Percentiles rank a stretch among this genome's conserved stretches.
Evolutionary conservation across 2,888 invertebrate genomes (phyloP).

Genomic region (Eulithis prunata): DNA sequence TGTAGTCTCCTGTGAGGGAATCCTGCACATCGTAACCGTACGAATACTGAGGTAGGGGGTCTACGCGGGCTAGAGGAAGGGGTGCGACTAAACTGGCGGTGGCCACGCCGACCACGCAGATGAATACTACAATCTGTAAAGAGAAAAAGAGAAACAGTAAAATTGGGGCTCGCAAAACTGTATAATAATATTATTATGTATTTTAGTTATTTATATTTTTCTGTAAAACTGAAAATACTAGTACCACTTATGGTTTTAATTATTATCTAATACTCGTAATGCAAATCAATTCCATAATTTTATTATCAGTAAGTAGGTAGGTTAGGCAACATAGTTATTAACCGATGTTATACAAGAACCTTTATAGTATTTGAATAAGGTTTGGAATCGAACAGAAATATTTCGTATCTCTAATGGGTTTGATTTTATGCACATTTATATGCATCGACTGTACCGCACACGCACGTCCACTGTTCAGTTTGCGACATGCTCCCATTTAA

Average conservation of each 20-base stretch:
- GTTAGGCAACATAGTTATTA: neutral
- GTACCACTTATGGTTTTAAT: neutral
- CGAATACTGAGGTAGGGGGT: slow-evolving; percentile 82
- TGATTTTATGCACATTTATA: slow-evolving; percentile 46
- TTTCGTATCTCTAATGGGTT: neutral
- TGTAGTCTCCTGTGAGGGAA: slow-evolving; percentile 84
- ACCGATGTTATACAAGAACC: slow-evolving; percentile 17
- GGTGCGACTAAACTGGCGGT: slow-evolving; percentile 70
- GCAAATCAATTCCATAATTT: slow-evolving; percentile 25
- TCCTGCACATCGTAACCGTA: slow-evolving; percentile 85
- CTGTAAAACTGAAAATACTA: neutral
- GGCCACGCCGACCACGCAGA: slow-evolving; percentile 68
- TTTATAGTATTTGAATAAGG: slow-evolving; percentile 12
- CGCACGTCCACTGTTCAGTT: slow-evolving; percentile 39
- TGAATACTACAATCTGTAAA: slow-evolving; percentile 81
- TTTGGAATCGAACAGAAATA: slow-evolving; percentile 6
- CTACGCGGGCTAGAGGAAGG: slow-evolving; percentile 65
- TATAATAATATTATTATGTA: too few relatives aligned
- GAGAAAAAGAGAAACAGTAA: neutral
- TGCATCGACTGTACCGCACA: slow-evolving; percentile 44
- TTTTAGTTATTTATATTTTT: neutral
- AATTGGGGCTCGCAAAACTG: neutral
- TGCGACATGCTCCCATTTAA: slow-evolving; percentile 52
- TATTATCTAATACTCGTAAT: slow-evolving; percentile 22
- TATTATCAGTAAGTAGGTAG: too few relatives aligned